Conservation (phyloP, 2,888 invertebrate species). For the Cataglyphis livida region DNA sequence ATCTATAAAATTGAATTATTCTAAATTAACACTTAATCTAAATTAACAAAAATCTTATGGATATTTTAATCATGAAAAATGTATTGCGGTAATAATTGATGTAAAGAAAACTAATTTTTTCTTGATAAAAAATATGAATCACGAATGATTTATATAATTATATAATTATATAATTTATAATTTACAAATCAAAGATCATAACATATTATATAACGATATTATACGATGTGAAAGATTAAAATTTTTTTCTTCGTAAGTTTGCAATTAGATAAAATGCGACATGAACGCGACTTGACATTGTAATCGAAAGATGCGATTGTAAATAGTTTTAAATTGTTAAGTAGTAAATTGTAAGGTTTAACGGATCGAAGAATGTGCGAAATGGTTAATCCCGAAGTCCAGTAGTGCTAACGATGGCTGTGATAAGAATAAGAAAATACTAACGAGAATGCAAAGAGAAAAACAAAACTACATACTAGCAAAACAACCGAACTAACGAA, state of each 20-base stretch:
- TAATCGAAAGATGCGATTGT: constrained; percentile 58
- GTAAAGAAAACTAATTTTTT: not conserved
- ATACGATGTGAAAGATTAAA: not conserved
- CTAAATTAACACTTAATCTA: not conserved
- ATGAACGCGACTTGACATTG: constrained; percentile 41
- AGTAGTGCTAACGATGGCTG: constrained; percentile 82
- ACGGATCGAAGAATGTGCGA: constrained; percentile 71
- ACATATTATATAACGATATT: not conserved
- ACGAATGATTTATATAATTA: not conserved
- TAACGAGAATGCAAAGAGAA: constrained; percentile 57
- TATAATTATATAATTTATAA: not conserved
- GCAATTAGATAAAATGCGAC: constrained; percentile 40
- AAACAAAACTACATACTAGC: constrained; percentile 22
- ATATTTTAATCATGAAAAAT: not conserved
- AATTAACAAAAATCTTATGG: not conserved
- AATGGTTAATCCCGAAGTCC: constrained; percentile 72
- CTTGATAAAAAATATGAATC: not conserved
- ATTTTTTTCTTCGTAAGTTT: not conserved
- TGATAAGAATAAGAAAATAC: constrained; percentile 80
- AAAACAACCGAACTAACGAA: constrained; percentile 45
- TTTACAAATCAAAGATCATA: not conserved
- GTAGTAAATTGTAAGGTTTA: constrained; percentile 73
- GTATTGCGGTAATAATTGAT: constrained; percentile 9
- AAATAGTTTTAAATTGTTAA: constrained; percentile 71
- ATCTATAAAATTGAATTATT: not conserved